These are phyloP conservation scores for Acleris holmiana DNA, from an alignment of 2,888 invertebrate genomes.

Conservation along the genomic window DNA sequence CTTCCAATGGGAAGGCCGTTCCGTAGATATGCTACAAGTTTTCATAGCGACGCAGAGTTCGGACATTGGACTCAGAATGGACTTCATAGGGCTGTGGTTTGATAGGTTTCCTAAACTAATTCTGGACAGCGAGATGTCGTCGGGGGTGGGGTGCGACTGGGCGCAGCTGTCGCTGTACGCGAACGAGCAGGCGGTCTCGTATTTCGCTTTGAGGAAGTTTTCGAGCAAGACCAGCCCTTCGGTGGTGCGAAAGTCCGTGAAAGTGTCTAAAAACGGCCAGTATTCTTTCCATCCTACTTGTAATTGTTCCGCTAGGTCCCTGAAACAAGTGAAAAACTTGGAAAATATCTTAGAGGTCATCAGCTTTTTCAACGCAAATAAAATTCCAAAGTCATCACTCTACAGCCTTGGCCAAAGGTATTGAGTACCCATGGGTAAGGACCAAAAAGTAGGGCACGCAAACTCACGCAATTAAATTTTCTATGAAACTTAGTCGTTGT, in stretches of 20 bases:
- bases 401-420: too few species aligned
- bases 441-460: too few species aligned
- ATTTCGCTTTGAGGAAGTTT: slow-evolving; percentile 86
- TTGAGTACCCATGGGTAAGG: too few species aligned
- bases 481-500: too few species aligned
- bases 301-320: slow-evolving; percentile 88
- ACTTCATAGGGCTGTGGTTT: slow-evolving; percentile 49
- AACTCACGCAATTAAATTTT: too few species aligned
- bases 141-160: slow-evolving; percentile 55
- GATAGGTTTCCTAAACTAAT: slow-evolving; percentile 58
- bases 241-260: slow-evolving; percentile 89
- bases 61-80: slow-evolving; percentile 80
- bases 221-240: slow-evolving; percentile 92
- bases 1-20: slow-evolving; percentile 62
- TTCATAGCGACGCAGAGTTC: slow-evolving; percentile 85
- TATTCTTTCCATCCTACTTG: slow-evolving; percentile 94
- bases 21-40: slow-evolving; percentile 78
- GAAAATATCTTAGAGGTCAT: too few species aligned
- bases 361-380: too few species aligned
- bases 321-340: slow-evolving; percentile 53
- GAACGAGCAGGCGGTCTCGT: slow-evolving; percentile 71
- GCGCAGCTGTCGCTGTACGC: slow-evolving; percentile 68
- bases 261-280: slow-evolving; percentile 95
- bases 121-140: slow-evolving; percentile 65
- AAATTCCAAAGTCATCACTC: too few species aligned